Evolutionary conservation across 1,140 invertebrate species (phyloP), one percentile per base, ranked within the genome.

Genomic region (Subanguina moxae): DNA sequence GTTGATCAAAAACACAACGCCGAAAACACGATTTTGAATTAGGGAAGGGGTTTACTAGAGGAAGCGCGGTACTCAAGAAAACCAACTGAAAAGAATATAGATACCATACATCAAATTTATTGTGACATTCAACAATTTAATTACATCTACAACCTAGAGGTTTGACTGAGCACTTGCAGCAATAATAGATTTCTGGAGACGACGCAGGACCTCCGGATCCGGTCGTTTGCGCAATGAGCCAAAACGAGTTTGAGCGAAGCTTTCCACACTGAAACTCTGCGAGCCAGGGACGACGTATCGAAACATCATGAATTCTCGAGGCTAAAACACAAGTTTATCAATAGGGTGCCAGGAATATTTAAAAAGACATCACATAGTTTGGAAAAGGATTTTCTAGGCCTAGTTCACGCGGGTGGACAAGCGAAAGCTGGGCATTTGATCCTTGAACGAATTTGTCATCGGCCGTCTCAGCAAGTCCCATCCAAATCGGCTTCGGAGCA

Each of bases 231-330:
- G 65, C 28, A 52, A 48, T 32, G 57, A 65, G 28, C 66, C 66
- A 62, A 68, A 68, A 42, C 66, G 66, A 64, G 66, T 68, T 28
- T 48, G 30, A 25, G 66, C 58, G 23, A 68, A 68, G 17, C 57
- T 65, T 42, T 68, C 66, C 25, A 68, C 66, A 7, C 58, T 68
- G 38, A 61, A 68, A 23, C 45, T 62, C 27, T 57, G 66, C 5
- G 66, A 43, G n/a, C 59, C 59, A 19, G 66, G 66, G 5, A 64
- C 25, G 7, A 66, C 43, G 23, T 62, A 68, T 28, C 66, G 66
- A 57, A 68, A 68, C 66, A 68, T 68, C n/a, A 45, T 19, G 46
- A 68, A 68, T 23, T 42, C 57, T 1, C 27, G 46, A 19, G n/a
- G 17, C 66, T 68, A 11, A 61, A 68, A 64, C n/a, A 42, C 48